Evolutionary conservation across 2,113 vertebrate genomes (phyloP).

Genomic region (Sebastes schlegelii): DNA sequence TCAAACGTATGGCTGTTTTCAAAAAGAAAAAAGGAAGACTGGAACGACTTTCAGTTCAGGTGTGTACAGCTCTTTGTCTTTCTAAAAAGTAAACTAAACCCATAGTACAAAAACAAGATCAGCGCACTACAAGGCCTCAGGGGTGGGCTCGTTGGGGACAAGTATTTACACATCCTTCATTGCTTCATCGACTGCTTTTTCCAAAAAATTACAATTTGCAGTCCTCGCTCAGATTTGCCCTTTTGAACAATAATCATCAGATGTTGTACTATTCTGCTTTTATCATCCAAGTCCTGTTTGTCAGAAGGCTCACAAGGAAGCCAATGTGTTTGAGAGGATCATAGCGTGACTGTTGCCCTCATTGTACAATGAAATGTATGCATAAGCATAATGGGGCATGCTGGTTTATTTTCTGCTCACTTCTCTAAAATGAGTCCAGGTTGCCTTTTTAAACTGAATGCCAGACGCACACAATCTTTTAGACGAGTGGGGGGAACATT

Average conservation of each 20-base stretch:
- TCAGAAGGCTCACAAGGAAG: conserved; percentile 36
- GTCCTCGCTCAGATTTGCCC: neutral
- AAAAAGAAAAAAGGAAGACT: conserved; percentile 32
- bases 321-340: conserved; percentile 4
- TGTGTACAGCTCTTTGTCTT: conserved; percentile 24
- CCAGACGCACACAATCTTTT: neutral
- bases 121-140: conserved; percentile 53
- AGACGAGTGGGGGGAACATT: conserved; percentile 17
- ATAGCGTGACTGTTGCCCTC: conserved; percentile 31
- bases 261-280: neutral
- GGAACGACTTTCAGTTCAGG: conserved; percentile 40
- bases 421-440: conserved; percentile 17
- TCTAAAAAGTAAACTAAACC: conserved; percentile 25
- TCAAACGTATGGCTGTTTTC: conserved; percentile 38
- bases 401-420: conserved; percentile 22
- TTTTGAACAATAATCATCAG: conserved; percentile 6
- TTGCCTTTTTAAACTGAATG: neutral
- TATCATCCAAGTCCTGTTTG: neutral
- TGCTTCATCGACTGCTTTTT: conserved; percentile 18
- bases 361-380: conserved; percentile 16
- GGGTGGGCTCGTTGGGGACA: conserved; percentile 33
- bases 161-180: conserved; percentile 70
- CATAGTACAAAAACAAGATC: conserved; percentile 34
- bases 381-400: conserved; percentile 1
- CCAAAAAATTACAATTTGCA: neutral